Evolutionary conservation across 2,797 vertebrate species (phyloP).

Genomic region (Micromesistius poutassou): DNA sequence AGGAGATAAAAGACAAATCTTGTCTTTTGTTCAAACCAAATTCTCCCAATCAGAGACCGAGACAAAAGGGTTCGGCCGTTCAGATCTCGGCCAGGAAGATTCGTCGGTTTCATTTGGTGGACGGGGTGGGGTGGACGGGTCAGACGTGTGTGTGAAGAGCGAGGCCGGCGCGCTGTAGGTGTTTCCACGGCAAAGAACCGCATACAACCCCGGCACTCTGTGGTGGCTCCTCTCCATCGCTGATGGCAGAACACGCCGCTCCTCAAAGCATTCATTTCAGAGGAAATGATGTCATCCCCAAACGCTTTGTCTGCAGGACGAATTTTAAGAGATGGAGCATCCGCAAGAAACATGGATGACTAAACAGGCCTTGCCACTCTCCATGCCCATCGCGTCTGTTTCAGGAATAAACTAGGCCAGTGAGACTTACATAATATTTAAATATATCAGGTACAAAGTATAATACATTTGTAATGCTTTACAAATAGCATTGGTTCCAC

Average conservation of each 20-base stretch:
- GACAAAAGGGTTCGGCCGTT: background rate
- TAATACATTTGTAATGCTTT: background rate
- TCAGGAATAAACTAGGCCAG: slow-evolving; percentile 12
- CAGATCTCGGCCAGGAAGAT: background rate
- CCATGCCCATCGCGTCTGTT: background rate
- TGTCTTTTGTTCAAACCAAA: background rate
- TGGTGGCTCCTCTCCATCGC: background rate
- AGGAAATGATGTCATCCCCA: slow-evolving; percentile 29
- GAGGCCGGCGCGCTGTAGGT: no score
- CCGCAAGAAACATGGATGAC: slow-evolving; percentile 2
- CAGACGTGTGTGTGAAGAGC: no score
- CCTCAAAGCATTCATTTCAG: slow-evolving; percentile 23
- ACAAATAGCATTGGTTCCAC: slow-evolving; percentile 4
- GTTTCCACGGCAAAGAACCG: no score
- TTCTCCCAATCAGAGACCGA: background rate
- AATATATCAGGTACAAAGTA: slow-evolving; percentile 7
- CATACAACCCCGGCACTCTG: background rate
- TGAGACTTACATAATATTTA: slow-evolving; percentile 11
- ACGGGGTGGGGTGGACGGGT: no score
- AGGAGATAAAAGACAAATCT: slow-evolving; percentile 8
- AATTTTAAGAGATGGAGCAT: background rate
- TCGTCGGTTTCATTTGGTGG: no score
- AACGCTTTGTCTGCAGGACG: slow-evolving; percentile 15
- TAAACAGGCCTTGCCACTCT: background rate
- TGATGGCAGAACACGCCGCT: background rate